Conservation (phyloP, 2,797 vertebrate genomes). For the Triplophysa yarkandensis region DNA sequence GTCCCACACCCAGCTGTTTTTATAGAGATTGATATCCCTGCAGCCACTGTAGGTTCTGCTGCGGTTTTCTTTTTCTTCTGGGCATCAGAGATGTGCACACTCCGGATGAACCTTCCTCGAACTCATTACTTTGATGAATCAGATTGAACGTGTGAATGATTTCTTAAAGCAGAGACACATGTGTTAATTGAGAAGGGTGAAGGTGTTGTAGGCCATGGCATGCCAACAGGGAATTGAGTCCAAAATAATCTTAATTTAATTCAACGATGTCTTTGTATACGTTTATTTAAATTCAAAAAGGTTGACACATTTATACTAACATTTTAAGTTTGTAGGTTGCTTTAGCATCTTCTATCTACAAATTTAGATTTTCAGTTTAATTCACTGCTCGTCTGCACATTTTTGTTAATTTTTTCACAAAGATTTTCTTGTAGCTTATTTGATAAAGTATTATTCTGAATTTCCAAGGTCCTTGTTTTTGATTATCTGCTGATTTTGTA, state of each 20-base stretch:
- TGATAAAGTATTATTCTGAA: neutral
- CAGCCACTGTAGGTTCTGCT: constrained; percentile 64
- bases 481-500: too few species aligned
- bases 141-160: constrained; percentile 75
- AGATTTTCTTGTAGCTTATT: neutral
- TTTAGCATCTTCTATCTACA: neutral
- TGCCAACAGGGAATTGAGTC: too few species aligned
- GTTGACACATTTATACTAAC: neutral
- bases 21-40: constrained; percentile 73
- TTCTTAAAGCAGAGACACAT: constrained; percentile 63
- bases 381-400: neutral
- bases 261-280: too few species aligned
- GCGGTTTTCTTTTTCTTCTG: constrained; percentile 63
- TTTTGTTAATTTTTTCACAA: neutral
- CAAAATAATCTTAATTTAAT: too few species aligned
- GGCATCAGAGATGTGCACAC: constrained; percentile 39
- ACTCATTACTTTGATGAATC: constrained; percentile 74
- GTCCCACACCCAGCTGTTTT: constrained; percentile 70
- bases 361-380: neutral
- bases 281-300: too few species aligned
- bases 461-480: neutral
- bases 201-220: constrained; percentile 24
- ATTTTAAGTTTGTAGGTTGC: too few species aligned
- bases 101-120: constrained; percentile 74
- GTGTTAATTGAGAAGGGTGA: constrained; percentile 55